Evolutionary conservation across 2,888 invertebrate species (phyloP).

Genomic region (Calameuta filiformis): DNA sequence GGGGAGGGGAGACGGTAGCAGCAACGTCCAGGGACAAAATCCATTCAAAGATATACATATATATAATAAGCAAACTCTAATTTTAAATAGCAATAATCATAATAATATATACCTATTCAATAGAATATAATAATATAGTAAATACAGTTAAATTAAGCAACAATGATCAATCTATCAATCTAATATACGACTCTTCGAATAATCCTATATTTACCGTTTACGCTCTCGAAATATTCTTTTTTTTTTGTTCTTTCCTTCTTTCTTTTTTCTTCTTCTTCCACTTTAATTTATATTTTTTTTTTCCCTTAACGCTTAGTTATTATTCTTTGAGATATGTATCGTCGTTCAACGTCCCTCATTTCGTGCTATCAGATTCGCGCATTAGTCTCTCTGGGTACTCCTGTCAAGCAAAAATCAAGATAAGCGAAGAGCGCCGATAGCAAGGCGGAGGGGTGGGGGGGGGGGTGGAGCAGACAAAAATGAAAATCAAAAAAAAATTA

Average conservation of each 20-base stretch:
- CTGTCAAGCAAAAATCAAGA: constrained; percentile 19
- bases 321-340: constrained; percentile 67
- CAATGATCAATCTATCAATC: constrained; percentile 52
- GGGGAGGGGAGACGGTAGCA: not conserved
- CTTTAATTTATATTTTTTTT: constrained; percentile 42
- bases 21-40: not conserved
- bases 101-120: constrained; percentile 61
- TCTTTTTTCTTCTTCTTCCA: constrained; percentile 12
- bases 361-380: constrained; percentile 35
- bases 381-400: constrained; percentile 17
- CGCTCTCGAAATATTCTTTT: constrained; percentile 22
- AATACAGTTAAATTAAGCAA: constrained; percentile 65
- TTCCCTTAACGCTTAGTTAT: constrained; percentile 62
- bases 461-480: not conserved
- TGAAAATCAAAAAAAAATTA: not conserved
- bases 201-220: constrained; percentile 42
- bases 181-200: constrained; percentile 28
- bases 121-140: constrained; percentile 65
- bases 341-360: constrained; percentile 42
- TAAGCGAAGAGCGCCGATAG: constrained; percentile 21
- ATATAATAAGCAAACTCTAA: constrained; percentile 34
- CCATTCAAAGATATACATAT: constrained; percentile 28
- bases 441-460: constrained; percentile 10
- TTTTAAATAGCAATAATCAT: constrained; percentile 35
- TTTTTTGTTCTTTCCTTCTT: constrained; percentile 18